Conservation (phyloP, 2,888 invertebrate genomes). For the Sphaeridia pumilis region DNA sequence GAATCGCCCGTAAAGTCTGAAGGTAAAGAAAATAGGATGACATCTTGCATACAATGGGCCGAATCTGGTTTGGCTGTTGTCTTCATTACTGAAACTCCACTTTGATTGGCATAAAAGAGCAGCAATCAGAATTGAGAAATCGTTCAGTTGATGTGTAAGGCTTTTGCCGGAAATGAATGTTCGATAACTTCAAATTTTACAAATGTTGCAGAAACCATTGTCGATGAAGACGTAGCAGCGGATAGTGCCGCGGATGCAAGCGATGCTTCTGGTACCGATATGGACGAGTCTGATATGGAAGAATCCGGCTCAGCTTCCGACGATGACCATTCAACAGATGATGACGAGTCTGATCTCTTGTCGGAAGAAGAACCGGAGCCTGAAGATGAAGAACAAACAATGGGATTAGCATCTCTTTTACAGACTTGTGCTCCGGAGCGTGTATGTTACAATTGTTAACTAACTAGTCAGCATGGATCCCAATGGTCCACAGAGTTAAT, state of each 20-base stretch:
- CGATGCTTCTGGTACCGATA: neutral
- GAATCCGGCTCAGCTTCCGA: constrained; percentile 6
- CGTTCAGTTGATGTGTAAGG: no score
- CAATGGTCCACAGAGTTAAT: neutral
- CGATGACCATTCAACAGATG: constrained; percentile 4
- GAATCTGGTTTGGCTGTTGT: no score
- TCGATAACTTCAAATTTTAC: no score
- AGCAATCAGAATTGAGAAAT: no score
- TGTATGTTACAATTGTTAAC: no score
- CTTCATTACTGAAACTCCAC: neutral
- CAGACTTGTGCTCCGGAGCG: constrained; percentile 40
- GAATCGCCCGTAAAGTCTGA: neutral
- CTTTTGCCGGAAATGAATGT: no score
- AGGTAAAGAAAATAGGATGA: no score
- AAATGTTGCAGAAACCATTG: neutral
- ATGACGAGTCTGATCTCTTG: constrained; percentile 13
- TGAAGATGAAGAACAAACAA: constrained; percentile 82
- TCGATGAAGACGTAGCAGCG: neutral
- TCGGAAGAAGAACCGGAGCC: constrained; percentile 10
- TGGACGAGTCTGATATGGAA: constrained; percentile 11
- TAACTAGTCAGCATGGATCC: neutral
- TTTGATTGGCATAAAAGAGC: neutral
- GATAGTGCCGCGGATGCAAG: neutral
- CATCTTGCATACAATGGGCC: no score
- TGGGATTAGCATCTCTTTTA: constrained; percentile 90